These are phyloP conservation scores for Pristiophorus japonicus DNA, from an alignment of 2,113 vertebrate species.

Conservation along the genomic window DNA sequence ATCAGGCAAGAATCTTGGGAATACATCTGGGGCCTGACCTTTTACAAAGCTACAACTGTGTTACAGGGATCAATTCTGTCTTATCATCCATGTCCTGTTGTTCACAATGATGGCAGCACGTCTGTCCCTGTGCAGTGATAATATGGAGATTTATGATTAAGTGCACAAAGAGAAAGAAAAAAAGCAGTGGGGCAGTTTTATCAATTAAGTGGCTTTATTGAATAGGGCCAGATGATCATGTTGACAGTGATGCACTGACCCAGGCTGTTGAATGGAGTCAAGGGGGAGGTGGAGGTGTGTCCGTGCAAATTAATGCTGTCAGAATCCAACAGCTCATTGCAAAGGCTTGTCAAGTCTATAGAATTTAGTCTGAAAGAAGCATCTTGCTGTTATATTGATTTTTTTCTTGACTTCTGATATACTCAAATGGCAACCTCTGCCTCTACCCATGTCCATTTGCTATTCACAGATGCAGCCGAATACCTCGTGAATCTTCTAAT, in stretches of 20 bases:
- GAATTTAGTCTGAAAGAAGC: conserved; percentile 40
- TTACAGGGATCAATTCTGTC: conserved; percentile 38
- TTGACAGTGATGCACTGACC: conserved; percentile 47
- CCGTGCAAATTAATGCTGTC: conserved; percentile 46
- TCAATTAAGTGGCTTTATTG: conserved; percentile 44
- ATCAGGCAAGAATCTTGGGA: conserved; percentile 37
- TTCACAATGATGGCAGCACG: conserved; percentile 36
- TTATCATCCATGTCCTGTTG: conserved; percentile 35
- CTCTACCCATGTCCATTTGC: conserved; percentile 43
- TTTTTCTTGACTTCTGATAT: conserved; percentile 41
- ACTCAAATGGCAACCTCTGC: conserved; percentile 43
- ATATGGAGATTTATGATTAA: conserved; percentile 37
- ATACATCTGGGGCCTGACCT: conserved; percentile 36
- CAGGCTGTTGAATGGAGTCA: conserved; percentile 41
- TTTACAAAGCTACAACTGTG: conserved; percentile 36
- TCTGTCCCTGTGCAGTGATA: conserved; percentile 37
- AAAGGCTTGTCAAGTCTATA: conserved; percentile 33
- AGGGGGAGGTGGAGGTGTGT: conserved; percentile 31
- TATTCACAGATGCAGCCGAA: conserved; percentile 45
- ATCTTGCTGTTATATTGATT: conserved; percentile 50
- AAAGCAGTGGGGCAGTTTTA: conserved; percentile 33
- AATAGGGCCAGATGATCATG: conserved; percentile 44
- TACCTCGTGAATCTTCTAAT: conserved; percentile 57
- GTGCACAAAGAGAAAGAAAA: conserved; percentile 40
- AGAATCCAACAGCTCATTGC: conserved; percentile 28